These are phyloP conservation scores for Menidia beryllina DNA, from an alignment of 2,113 vertebrate genomes.

Conservation along the genomic window DNA sequence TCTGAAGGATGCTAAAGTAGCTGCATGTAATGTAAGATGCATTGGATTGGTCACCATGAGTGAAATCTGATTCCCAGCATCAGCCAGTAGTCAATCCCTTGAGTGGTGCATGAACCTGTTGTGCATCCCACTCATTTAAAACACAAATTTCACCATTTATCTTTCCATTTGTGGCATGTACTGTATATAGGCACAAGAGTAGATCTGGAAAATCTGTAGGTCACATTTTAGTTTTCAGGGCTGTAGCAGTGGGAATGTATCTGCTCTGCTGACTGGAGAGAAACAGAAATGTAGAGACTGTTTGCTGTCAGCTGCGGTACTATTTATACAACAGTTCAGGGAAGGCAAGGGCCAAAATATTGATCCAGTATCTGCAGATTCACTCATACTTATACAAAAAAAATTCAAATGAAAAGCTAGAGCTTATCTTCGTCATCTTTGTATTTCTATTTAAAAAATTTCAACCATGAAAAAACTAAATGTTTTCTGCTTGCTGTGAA, in stretches of 20 bases:
- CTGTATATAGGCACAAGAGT: background rate
- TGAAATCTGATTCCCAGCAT: conserved; percentile 60
- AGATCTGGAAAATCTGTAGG: conserved; percentile 25
- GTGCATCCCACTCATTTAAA: conserved; percentile 21
- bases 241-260: conserved; percentile 27
- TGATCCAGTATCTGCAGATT: conserved; percentile 60
- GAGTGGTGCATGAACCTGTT: conserved; percentile 25
- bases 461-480: background rate
- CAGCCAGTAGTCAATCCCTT: conserved; percentile 51
- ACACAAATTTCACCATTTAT: conserved; percentile 7
- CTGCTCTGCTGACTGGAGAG: conserved; percentile 52
- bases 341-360: conserved; percentile 64
- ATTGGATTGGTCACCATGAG: conserved; percentile 24
- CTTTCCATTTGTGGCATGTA: background rate
- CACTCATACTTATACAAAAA: conserved; percentile 14
- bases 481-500: background rate
- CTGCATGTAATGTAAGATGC: conserved; percentile 40
- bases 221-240: conserved; percentile 18
- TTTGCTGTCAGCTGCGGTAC: conserved; percentile 67
- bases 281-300: conserved; percentile 63
- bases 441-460: background rate
- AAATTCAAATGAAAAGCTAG: background rate
- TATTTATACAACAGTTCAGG: conserved; percentile 72
- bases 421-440: background rate
- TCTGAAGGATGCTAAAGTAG: conserved; percentile 1